These are phyloP conservation scores for Chitala chitala DNA, from an alignment of 2,113 vertebrate species.

Conservation along the genomic window DNA sequence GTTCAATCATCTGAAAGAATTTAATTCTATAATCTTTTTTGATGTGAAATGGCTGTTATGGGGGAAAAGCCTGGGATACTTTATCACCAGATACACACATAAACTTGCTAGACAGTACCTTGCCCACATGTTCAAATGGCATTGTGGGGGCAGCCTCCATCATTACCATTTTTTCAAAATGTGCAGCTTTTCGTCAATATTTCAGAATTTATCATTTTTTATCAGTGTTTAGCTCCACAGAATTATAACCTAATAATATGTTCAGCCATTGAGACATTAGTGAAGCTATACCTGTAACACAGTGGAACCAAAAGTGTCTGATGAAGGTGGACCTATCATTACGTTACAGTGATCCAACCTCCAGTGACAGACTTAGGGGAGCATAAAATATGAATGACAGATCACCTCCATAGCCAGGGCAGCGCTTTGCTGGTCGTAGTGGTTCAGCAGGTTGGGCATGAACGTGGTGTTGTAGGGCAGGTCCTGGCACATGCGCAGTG, in stretches of 20 bases:
- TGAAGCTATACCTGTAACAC: too few species aligned
- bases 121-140: too few species aligned
- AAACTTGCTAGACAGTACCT: too few species aligned
- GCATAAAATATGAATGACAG: background rate
- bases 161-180: background rate
- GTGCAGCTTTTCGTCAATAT: background rate
- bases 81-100: too few species aligned
- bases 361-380: background rate
- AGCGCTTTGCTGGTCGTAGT: constrained; percentile 96
- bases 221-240: too few species aligned
- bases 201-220: background rate
- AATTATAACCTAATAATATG: too few species aligned
- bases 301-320: too few species aligned
- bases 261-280: too few species aligned
- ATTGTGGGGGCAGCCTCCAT: too few species aligned
- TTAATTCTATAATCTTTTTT: background rate
- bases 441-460: constrained; percentile 97
- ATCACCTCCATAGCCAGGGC: constrained; percentile 96
- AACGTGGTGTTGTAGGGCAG: constrained; percentile 95
- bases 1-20: background rate
- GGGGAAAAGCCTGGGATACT: background rate
- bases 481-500: constrained; percentile 94
- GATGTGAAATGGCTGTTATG: background rate
- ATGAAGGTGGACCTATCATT: too few species aligned
- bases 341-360: too few species aligned